Conservation (phyloP, 2,888 invertebrate species). For the Gisinianus flammeolus region DNA sequence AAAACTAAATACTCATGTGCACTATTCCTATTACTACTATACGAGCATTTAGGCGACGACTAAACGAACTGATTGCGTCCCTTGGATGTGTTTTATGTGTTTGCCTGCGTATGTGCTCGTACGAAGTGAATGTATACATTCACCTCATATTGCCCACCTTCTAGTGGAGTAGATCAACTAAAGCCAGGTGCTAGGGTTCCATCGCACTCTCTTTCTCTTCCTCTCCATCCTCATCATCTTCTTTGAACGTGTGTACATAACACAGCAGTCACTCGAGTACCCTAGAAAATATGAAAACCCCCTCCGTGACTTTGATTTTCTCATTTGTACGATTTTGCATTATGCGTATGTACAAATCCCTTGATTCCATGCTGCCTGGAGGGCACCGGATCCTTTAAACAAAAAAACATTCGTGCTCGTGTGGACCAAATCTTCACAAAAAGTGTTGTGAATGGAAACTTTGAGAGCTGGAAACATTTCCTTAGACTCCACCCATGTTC, state of each 20-base stretch:
- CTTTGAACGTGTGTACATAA: constrained; percentile 14
- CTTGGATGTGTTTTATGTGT: constrained; percentile 24
- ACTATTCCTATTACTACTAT: neutral
- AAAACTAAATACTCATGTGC: constrained; percentile 20
- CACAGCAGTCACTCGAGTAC: constrained; percentile 29
- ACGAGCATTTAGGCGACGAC: neutral
- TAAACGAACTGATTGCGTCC: constrained; percentile 23
- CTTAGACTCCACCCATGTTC: too few species aligned
- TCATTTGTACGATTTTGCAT: constrained; percentile 21
- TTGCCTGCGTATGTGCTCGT: constrained; percentile 14
- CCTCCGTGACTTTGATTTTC: constrained; percentile 36
- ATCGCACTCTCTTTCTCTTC: neutral
- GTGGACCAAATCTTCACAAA: too few species aligned
- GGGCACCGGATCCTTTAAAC: constrained; percentile 35
- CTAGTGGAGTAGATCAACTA: constrained; percentile 16
- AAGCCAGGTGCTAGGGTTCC: constrained; percentile 34
- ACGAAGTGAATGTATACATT: constrained; percentile 4
- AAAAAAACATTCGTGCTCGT: constrained; percentile 23
- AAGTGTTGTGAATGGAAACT: too few species aligned
- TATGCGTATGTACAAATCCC: constrained; percentile 30
- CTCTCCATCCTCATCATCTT: constrained; percentile 24
- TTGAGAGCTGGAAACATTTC: too few species aligned
- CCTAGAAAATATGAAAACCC: constrained; percentile 25
- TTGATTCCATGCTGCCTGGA: constrained; percentile 27
- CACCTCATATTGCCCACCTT: neutral